Conservation (phyloP, 2,888 invertebrate species). For the Drosophila cognata region DNA sequence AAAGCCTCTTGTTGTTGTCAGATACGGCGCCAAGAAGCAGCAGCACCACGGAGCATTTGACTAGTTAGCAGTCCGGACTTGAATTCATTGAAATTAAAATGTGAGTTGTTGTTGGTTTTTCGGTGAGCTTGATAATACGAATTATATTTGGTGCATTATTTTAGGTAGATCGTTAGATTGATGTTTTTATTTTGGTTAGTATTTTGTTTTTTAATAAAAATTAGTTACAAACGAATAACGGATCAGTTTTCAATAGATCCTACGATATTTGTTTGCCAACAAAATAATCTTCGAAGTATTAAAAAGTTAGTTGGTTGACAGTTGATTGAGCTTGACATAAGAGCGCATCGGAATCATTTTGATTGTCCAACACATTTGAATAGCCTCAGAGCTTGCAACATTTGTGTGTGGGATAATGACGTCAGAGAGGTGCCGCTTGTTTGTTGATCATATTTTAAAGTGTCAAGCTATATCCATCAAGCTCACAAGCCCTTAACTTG, state of each 20-base stretch:
- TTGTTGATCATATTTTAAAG: constrained; percentile 4
- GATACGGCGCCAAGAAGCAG: constrained; percentile 25
- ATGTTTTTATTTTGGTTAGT: not conserved
- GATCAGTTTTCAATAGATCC: not conserved
- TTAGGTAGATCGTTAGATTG: not conserved
- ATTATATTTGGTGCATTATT: not conserved
- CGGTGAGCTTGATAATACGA: not conserved
- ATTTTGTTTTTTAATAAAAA: not conserved
- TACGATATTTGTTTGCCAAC: not conserved
- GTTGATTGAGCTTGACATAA: constrained; percentile 11
- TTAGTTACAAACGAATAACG: not conserved
- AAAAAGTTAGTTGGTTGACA: constrained; percentile 5
- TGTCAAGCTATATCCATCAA: constrained; percentile 38
- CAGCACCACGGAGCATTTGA: constrained; percentile 24
- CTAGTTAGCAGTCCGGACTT: constrained; percentile 13
- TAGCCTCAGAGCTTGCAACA: constrained; percentile 2
- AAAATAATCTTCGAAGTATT: not conserved
- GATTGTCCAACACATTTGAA: constrained; percentile 7
- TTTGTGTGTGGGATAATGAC: constrained; percentile 43
- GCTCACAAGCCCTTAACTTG: constrained; percentile 48
- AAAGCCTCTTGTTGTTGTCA: constrained; percentile 25
- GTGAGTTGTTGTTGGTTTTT: constrained; percentile 31
- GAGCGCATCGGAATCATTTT: constrained; percentile 9
- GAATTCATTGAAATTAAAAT: constrained; percentile 21
- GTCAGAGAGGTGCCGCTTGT: constrained; percentile 1